A percentile compares a stretch with the other conserved stretches of the same genome.
Evolutionary conservation across 2,888 invertebrate genomes (phyloP).

Genomic region (Drosophila mettleri): DNA sequence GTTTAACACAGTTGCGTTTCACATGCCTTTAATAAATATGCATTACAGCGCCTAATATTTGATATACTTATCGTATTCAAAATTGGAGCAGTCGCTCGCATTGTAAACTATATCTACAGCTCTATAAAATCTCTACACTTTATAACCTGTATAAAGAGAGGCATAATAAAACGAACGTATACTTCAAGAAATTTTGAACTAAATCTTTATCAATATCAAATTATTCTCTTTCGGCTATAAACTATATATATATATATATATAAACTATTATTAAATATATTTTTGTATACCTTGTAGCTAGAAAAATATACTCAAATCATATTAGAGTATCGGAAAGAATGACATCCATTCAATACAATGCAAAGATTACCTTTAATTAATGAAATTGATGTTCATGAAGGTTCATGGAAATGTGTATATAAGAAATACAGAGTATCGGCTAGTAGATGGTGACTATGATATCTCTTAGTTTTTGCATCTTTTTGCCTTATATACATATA

Average conservation of each 20-base stretch:
- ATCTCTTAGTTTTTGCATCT: no score
- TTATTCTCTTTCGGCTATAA: neutral
- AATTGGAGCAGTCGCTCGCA: conserved; percentile 35
- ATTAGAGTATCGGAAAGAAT: neutral
- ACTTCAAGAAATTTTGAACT: neutral
- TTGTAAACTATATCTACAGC: conserved; percentile 32
- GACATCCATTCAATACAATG: neutral
- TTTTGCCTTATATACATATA: no score
- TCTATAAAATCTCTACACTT: conserved; percentile 1
- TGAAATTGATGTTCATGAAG: no score
- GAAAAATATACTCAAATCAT: neutral
- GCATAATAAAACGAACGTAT: neutral
- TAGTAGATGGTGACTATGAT: neutral
- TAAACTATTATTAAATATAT: neutral
- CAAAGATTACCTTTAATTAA: neutral
- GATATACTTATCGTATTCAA: conserved; percentile 15
- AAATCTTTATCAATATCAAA: neutral
- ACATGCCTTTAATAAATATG: conserved; percentile 10
- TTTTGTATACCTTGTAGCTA: neutral
- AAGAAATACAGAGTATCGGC: neutral
- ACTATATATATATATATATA: no score
- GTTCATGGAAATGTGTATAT: no score
- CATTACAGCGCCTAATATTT: conserved; percentile 30
- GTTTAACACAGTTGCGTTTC: conserved; percentile 20
- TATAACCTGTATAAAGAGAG: neutral